These are phyloP conservation scores for Drymonia ruficornis DNA, from an alignment of 2,888 invertebrate genomes.

Conservation along the genomic window DNA sequence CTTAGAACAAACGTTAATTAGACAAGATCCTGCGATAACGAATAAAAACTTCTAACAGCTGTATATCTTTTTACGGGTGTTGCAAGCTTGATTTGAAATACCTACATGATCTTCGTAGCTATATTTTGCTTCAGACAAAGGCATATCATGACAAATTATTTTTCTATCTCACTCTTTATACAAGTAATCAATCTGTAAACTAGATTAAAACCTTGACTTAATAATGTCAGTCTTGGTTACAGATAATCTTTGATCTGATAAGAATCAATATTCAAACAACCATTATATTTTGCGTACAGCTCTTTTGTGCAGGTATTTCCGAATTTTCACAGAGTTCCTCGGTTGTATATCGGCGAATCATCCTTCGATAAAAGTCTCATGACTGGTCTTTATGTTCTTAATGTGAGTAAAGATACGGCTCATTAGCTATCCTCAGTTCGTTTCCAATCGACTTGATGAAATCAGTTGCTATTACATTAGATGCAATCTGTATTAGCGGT, in stretches of 20 bases:
- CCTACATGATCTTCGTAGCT: not conserved
- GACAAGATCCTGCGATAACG: constrained; percentile 2
- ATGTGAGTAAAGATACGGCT: constrained; percentile 6
- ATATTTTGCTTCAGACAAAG: not conserved
- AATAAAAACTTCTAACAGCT: not conserved
- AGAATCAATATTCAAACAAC: constrained; percentile 24
- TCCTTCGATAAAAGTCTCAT: constrained; percentile 1
- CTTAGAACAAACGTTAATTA: constrained; percentile 24
- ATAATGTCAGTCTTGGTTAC: constrained; percentile 17
- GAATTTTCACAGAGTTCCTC: not conserved
- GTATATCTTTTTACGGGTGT: not conserved
- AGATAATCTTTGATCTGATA: constrained; percentile 20
- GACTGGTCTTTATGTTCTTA: constrained; percentile 5
- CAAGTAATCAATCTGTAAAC: constrained; percentile 11
- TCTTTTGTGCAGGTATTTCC: not conserved
- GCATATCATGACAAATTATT: not conserved
- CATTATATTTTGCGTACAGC: not conserved
- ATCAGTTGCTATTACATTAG: constrained; percentile 22
- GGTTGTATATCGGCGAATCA: constrained; percentile 8
- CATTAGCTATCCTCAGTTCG: constrained; percentile 8
- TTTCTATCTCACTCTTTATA: not conserved
- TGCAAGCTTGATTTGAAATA: not conserved
- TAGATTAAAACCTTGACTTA: constrained; percentile 24
- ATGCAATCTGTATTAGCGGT: constrained; percentile 22
- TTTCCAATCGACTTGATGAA: constrained; percentile 14